Conservation (phyloP, 2,888 invertebrate genomes). For the Drosophila birchii region DNA sequence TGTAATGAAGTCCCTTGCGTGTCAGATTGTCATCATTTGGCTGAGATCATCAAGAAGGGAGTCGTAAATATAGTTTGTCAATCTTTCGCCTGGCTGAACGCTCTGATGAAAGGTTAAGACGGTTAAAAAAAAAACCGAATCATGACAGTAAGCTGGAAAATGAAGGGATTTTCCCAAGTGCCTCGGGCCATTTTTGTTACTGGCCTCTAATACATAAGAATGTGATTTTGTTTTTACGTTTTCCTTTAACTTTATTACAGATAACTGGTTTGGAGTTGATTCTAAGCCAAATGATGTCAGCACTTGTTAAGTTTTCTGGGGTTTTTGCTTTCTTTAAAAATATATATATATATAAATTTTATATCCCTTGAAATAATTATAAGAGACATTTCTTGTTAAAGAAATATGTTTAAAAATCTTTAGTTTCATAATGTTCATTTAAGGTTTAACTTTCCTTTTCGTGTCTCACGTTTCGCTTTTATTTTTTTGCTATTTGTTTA, state of each 20-base stretch:
- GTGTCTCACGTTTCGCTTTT: neutral
- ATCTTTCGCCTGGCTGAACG: slow-evolving; percentile 44
- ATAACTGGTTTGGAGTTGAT: slow-evolving; percentile 17
- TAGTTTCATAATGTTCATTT: neutral
- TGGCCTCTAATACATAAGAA: slow-evolving; percentile 7
- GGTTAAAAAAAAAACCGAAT: slow-evolving; percentile 9
- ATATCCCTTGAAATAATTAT: neutral
- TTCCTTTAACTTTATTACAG: slow-evolving; percentile 1
- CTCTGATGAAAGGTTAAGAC: slow-evolving; percentile 29
- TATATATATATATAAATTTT: neutral
- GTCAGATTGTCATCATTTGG: slow-evolving; percentile 44
- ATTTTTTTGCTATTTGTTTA: neutral
- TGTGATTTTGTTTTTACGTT: neutral
- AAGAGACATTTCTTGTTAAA: neutral
- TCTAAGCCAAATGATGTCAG: slow-evolving; percentile 31
- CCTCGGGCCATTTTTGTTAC: slow-evolving; percentile 9
- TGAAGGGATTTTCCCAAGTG: slow-evolving; percentile 27
- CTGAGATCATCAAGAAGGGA: slow-evolving; percentile 42
- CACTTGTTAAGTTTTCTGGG: neutral
- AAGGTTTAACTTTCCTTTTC: neutral
- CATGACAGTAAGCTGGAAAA: slow-evolving; percentile 29
- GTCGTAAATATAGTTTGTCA: slow-evolving; percentile 48
- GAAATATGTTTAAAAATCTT: neutral
- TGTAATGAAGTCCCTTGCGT: slow-evolving; percentile 62
- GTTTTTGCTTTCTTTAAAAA: neutral